Conservation (phyloP, 2,113 vertebrate species). For the Cygnus buccinator region DNA sequence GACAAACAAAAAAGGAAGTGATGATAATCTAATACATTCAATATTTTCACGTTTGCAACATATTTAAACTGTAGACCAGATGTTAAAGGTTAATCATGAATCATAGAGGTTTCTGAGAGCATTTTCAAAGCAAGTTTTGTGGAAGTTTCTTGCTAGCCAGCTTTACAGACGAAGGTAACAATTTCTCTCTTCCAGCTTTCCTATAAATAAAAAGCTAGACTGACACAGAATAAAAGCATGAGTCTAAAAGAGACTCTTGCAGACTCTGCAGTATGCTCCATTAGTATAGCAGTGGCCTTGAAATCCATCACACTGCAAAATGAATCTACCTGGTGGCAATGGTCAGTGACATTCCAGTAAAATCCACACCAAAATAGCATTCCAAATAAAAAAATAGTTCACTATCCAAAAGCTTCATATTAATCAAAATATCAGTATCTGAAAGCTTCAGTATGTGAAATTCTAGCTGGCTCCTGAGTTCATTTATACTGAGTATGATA, state of each 20-base stretch:
- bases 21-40: not conserved
- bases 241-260: not conserved
- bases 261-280: not conserved
- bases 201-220: not conserved
- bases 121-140: not conserved
- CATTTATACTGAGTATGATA: not conserved
- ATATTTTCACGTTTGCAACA: not conserved
- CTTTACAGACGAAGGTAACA: not conserved
- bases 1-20: not conserved
- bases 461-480: not conserved
- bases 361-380: not conserved
- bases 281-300: not conserved
- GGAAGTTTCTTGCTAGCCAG: not conserved
- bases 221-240: not conserved
- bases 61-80: not conserved
- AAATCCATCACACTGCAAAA: not conserved
- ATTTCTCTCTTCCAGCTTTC: not conserved
- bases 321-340: not conserved
- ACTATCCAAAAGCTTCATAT: not conserved
- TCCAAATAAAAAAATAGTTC: not conserved
- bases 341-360: not conserved
- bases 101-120: not conserved
- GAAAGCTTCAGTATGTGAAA: not conserved
- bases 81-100: not conserved
- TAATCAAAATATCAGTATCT: not conserved